Conservation (phyloP, 2,888 invertebrate species). For the Auanema freiburgensis region DNA sequence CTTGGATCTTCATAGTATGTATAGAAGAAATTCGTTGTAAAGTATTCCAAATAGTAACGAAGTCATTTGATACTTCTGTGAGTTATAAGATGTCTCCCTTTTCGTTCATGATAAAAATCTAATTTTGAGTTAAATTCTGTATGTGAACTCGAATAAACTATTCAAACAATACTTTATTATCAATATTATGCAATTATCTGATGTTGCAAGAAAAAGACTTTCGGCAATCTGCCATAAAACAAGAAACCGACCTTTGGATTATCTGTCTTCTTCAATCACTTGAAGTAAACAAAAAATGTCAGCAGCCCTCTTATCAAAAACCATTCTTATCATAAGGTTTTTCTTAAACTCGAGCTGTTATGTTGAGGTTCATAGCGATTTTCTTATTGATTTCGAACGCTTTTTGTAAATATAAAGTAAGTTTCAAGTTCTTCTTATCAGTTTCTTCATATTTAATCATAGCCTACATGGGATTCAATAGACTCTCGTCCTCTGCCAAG, state of each 20-base stretch:
- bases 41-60: too few relatives aligned
- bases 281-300: too few relatives aligned
- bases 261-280: not conserved
- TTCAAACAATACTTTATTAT: too few relatives aligned
- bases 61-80: too few relatives aligned
- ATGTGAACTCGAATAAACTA: not conserved
- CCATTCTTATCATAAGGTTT: not conserved
- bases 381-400: conserved; percentile 11
- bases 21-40: too few relatives aligned
- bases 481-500: conserved; percentile 65
- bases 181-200: not conserved
- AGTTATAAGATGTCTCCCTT: too few relatives aligned
- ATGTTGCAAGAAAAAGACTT: not conserved
- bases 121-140: not conserved
- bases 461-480: conserved; percentile 66
- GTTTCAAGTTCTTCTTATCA: conserved; percentile 6
- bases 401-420: conserved; percentile 30
- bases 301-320: too few relatives aligned
- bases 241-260: not conserved
- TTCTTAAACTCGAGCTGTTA: conserved; percentile 1
- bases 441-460: conserved; percentile 17
- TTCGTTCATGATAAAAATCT: not conserved
- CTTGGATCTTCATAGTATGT: too few relatives aligned
- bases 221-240: not conserved
- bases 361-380: conserved; percentile 7